Evolutionary conservation across 2,888 invertebrate genomes (phyloP).

Genomic region (Leptinotarsa haldemani): DNA sequence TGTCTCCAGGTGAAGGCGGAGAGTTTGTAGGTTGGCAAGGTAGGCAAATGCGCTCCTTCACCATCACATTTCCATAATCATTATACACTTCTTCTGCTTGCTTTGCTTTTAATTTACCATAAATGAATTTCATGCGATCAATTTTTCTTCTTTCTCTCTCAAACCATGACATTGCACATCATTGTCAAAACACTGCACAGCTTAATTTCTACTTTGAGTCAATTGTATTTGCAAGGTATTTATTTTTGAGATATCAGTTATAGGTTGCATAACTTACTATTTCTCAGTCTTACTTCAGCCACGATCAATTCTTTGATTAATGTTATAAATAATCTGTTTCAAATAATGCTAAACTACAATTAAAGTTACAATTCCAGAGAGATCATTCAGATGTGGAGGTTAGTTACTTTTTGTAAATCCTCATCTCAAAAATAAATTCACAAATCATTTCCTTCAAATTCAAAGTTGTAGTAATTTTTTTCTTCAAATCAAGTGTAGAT

Average conservation of each 20-base stretch:
- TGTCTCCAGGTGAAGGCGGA: constrained; percentile 80
- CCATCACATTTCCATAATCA: constrained; percentile 62
- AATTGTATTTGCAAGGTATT: not conserved
- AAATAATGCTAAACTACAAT: too few relatives aligned
- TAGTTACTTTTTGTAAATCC: not conserved
- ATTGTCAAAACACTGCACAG: constrained; percentile 28
- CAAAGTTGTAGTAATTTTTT: not conserved
- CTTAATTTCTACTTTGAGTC: not conserved
- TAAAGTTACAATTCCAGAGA: too few relatives aligned
- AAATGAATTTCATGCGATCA: constrained; percentile 26
- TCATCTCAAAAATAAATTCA: constrained; percentile 3
- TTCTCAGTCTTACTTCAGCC: not conserved
- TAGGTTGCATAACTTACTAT: not conserved
- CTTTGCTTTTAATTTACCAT: constrained; percentile 57
- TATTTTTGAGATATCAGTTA: not conserved
- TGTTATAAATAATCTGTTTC: too few relatives aligned
- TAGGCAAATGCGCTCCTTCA: constrained; percentile 73
- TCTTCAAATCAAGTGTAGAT: not conserved
- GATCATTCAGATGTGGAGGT: too few relatives aligned
- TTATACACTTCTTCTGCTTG: constrained; percentile 61
- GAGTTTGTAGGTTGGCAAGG: constrained; percentile 83
- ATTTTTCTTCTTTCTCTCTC: constrained; percentile 20
- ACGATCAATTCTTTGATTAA: too few relatives aligned
- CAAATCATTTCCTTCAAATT: not conserved
- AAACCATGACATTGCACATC: constrained; percentile 25